Evolutionary conservation across 2,797 vertebrate species (phyloP).

Genomic region (Pangasius larnaudii): DNA sequence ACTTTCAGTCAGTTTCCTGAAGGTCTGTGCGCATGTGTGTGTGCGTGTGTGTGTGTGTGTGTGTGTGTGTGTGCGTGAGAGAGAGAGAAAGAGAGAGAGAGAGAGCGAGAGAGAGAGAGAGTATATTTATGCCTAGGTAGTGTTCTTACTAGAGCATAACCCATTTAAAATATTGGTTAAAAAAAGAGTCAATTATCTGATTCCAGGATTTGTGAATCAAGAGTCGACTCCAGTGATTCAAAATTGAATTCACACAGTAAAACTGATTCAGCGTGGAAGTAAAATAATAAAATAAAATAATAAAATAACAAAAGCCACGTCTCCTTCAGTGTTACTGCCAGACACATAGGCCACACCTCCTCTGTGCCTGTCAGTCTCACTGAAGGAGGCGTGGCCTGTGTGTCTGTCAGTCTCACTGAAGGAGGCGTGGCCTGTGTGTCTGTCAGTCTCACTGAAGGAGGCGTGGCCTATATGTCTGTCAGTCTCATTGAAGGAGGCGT

Average conservation of each 20-base stretch:
- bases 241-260: neutral
- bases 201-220: neutral
- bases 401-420: neutral
- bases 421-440: neutral
- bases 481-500: neutral
- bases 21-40: constrained; percentile 19
- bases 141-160: neutral
- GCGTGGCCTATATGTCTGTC: neutral
- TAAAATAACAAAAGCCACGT: neutral
- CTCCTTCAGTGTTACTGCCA: neutral
- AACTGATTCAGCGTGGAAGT: neutral
- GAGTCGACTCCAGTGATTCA: neutral
- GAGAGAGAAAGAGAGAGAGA: too few species aligned
- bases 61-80: constrained; percentile 4
- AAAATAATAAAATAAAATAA: too few species aligned
- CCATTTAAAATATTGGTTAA: neutral
- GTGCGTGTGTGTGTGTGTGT: constrained; percentile 1
- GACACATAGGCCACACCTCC: neutral
- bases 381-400: neutral
- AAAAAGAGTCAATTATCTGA: neutral
- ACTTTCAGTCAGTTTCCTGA: constrained; percentile 35
- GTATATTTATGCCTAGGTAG: constrained; percentile 39
- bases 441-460: neutral
- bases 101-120: neutral
- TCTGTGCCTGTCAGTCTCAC: neutral